Conservation (phyloP, 2,797 vertebrate species). For the Ataeniobius toweri region DNA sequence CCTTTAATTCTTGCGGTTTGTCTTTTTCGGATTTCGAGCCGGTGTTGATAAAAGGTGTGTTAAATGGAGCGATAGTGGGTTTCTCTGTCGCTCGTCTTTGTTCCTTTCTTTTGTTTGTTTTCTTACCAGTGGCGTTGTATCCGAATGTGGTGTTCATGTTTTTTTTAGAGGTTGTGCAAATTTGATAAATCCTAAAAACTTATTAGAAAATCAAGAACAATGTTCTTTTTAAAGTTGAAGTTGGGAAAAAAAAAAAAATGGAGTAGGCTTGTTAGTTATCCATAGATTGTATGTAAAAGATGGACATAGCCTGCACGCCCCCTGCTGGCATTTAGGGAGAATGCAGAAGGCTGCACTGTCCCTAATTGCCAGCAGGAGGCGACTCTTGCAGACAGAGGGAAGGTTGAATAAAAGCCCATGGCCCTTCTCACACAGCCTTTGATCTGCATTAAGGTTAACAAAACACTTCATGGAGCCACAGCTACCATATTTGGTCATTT, state of each 20-base stretch:
- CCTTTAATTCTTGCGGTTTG: constrained; percentile 1
- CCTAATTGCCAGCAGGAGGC: not conserved
- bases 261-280: not conserved
- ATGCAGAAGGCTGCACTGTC: not conserved
- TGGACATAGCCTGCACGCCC: not conserved
- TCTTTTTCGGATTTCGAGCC: constrained; percentile 10
- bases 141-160: not conserved
- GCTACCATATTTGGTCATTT: constrained; percentile 1
- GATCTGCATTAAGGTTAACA: not conserved
- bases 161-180: not conserved
- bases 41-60: constrained; percentile 13
- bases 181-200: not conserved
- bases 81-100: constrained; percentile 46
- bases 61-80: constrained; percentile 51
- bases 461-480: not conserved
- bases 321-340: not conserved
- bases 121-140: not conserved
- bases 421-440: not conserved
- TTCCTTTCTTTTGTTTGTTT: constrained; percentile 7
- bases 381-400: not conserved
- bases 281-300: not conserved
- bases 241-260: not conserved
- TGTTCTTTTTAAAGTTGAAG: not conserved
- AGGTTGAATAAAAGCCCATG: not conserved
- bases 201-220: not conserved